Base-by-base conservation (phyloP, 2,797 vertebrate species). In the Lutjanus campechanus region DNA sequence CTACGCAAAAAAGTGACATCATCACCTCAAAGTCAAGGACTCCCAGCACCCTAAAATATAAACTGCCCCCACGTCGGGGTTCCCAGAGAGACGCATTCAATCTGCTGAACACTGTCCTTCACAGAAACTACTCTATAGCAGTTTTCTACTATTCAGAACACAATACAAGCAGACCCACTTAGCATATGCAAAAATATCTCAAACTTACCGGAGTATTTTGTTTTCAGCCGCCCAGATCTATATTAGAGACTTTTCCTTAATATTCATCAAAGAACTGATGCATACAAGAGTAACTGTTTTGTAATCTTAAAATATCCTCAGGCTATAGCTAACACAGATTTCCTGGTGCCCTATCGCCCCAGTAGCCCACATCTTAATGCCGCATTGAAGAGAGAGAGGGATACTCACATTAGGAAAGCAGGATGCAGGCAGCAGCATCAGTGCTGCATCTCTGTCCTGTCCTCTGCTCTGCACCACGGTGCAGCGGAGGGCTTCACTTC, bases 1-100 rank as follows among this genome's bases (percentile, higher is more conserved):
- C 13, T 47, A 78, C 58, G 49, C 66, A 53, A 20, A 60, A 69
- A 58, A 73, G 77, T 91, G 90, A 93, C 91, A 91, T 92, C 83
- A 93, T 82, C 70, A 51, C 69, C 54, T 84, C 80, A 77, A 86
- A 91, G 84, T 91, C 88, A 93, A 93, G 83, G 88, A 85, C 84
- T 90, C 76, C 69, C 55, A 69, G 50, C 50, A 76, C 58, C 67
- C 55, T 56, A 29, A 60, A 69, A 84, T 15, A 60, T 36, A 54
- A 72, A 79, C 51, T 80, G 25, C 51, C 65, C 47, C 73, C 56
- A 3, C 79, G 25, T 1, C 22, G 40, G 46, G 15, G 66, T 76
- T 63, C 41, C 68, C 20, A 7, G 20, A 22, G 7, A 70, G 66
- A 78, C 17, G 29, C 43, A 75, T 6, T 2, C 19, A 44, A 49